A percentile compares a stretch with the other conserved stretches of the same genome.
Conservation (phyloP, 2,888 invertebrate genomes). For the Euphydryas editha region DNA sequence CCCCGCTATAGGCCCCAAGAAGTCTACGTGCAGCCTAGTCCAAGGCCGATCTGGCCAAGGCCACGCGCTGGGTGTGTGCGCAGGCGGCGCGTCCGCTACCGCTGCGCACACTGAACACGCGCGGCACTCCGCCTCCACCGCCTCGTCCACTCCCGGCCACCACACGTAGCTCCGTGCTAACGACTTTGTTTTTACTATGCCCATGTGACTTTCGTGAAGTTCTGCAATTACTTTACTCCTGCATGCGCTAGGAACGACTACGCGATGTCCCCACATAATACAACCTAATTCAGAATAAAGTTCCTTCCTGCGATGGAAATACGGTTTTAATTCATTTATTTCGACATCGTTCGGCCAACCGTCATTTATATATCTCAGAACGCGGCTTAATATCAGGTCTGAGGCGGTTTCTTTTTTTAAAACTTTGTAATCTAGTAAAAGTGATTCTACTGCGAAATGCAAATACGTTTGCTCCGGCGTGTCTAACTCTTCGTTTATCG, state of each 20-base stretch:
- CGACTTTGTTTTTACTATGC: conserved; percentile 42
- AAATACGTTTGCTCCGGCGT: conserved; percentile 9
- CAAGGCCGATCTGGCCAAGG: conserved; percentile 17
- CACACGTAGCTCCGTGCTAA: conserved; percentile 31
- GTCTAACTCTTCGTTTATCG: background rate
- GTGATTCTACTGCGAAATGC: conserved; percentile 15
- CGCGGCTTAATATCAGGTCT: background rate
- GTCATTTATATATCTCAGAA: conserved; percentile 25
- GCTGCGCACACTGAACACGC: conserved; percentile 5
- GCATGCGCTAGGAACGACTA: conserved; percentile 33
- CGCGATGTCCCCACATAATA: conserved; percentile 40
- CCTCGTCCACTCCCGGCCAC: conserved; percentile 28
- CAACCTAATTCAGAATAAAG: conserved; percentile 41
- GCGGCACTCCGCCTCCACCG: conserved; percentile 13
- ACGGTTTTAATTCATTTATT: conserved; percentile 34
- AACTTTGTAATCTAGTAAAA: conserved; percentile 16
- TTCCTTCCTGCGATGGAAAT: conserved; percentile 38
- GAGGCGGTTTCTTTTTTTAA: conserved; percentile 19
- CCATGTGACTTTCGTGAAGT: conserved; percentile 12
- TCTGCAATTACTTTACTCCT: background rate
- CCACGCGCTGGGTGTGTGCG: background rate
- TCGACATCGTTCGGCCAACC: conserved; percentile 41
- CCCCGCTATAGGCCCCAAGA: conserved; percentile 25
- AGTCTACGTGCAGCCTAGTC: conserved; percentile 37
- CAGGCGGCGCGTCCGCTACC: background rate